Percentiles rank a stretch among this genome's conserved stretches.
Evolutionary conservation across 2,797 vertebrate genomes (phyloP).

Genomic region (Decapterus maruadsi): DNA sequence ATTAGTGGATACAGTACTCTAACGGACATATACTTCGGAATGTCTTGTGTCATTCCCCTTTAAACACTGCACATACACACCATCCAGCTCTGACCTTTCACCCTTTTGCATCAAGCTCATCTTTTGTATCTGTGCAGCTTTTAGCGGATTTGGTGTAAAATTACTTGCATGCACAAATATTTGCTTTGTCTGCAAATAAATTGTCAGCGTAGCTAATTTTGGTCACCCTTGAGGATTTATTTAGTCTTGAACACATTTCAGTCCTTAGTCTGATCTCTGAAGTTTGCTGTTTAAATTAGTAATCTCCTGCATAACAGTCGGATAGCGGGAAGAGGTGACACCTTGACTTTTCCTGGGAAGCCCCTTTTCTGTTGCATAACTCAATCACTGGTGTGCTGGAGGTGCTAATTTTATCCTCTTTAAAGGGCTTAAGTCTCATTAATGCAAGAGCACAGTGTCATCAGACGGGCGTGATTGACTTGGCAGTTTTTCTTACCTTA

Average conservation of each 20-base stretch:
- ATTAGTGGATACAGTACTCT: neutral
- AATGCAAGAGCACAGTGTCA: constrained; percentile 71
- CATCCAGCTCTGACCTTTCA: neutral
- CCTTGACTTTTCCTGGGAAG: constrained; percentile 81
- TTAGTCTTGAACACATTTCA: too few relatives aligned
- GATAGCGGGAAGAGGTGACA: constrained; percentile 63
- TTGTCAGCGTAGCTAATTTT: neutral
- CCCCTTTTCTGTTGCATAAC: constrained; percentile 81
- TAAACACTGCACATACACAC: neutral
- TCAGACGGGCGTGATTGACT: constrained; percentile 80
- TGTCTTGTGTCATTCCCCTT: neutral
- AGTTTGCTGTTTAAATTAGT: constrained; percentile 34
- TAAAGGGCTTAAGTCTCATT: constrained; percentile 82
- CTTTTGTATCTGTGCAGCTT: constrained; percentile 1
- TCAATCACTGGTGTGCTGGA: constrained; percentile 75
- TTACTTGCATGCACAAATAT: neutral
- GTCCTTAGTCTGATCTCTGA: neutral
- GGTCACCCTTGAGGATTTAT: neutral
- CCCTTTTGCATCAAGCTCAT: constrained; percentile 1
- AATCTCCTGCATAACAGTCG: constrained; percentile 53
- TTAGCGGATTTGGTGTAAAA: neutral
- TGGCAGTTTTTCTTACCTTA: constrained; percentile 58
- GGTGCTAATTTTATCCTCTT: constrained; percentile 82
- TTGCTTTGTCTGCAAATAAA: neutral
- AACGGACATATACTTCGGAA: neutral